Base-by-base conservation (phyloP, 1,140 invertebrate species). In the Sinonovacula constricta region DNA sequence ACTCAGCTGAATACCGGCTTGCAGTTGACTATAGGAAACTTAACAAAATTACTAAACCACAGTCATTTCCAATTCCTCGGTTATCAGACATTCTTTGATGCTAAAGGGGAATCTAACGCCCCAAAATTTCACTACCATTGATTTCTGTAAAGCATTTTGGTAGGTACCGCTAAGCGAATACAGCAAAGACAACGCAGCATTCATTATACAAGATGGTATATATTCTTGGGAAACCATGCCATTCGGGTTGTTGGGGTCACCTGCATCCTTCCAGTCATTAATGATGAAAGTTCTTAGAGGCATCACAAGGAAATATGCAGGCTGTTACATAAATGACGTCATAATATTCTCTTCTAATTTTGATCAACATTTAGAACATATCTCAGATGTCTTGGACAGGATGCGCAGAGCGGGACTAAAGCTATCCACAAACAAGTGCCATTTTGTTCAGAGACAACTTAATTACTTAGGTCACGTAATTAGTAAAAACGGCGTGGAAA, bases 251-350 rank as follows among this genome's bases (percentile, higher is more conserved):
- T 82, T 83, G 2, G 81, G 85, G 4, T 85, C 89, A 22, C 88
- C 88, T 5, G 80, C 88, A 18, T 86, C 90, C 1, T 93, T 93
- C 75, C 91, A 93, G 82, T 70, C 92, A 15, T 88, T 91, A 15
- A 92, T 93, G 65, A 85, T 92, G 75, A 54, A 88, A 65, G 28
- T 69, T 33, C 18, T 69, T 14, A 36, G 33, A 14, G 59, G 49
- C 10, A 53, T 60, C 36, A 57, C 34, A 59, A 67, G 34, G 67
- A 49, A 62, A 71, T 65, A 62, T 67, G 57, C 33, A 3, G 33
- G 69, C 18, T 69, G 67, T 31, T 80, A 68, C 26, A 18, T 76
- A 1, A 77, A 82, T 66, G 81, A 82, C 57, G 24, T 80, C 1
- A 76, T 80, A 18, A 56, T 80, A 12, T 87, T 88, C 30, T 87